Evolutionary conservation across 2,888 invertebrate genomes (phyloP).

Genomic region (Liopterus haemorrhoidalis): DNA sequence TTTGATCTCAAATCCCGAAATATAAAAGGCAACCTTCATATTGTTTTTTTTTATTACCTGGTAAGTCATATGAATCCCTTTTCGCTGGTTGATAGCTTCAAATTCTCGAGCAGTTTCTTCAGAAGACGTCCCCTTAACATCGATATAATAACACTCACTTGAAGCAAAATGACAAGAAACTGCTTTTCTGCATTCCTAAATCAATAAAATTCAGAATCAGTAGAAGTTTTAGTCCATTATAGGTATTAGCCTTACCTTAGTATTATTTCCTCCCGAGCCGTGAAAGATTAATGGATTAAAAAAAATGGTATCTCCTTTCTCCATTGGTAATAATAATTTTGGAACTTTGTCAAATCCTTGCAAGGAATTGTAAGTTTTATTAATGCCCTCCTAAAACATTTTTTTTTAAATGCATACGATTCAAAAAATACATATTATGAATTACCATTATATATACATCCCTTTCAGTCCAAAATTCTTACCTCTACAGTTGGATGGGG

Average conservation of each 20-base stretch:
- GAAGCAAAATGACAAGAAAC: conserved; percentile 73
- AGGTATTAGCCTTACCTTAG: conserved; percentile 54
- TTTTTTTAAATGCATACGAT: too few species aligned
- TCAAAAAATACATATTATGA: too few species aligned
- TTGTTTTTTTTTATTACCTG: neutral
- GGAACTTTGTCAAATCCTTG: conserved; percentile 40
- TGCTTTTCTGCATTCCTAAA: conserved; percentile 57
- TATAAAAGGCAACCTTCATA: neutral
- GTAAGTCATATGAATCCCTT: neutral
- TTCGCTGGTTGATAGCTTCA: too few species aligned
- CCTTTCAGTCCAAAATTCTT: too few species aligned
- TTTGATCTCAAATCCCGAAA: too few species aligned
- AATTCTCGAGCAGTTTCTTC: conserved; percentile 53
- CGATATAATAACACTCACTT: conserved; percentile 58
- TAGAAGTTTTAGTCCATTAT: neutral
- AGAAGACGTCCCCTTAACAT: conserved; percentile 55
- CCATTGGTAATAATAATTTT: conserved; percentile 62
- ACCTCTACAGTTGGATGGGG: too few species aligned
- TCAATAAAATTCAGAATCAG: conserved; percentile 11
- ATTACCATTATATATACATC: too few species aligned
- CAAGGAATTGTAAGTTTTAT: conserved; percentile 62
- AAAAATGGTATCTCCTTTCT: conserved; percentile 75
- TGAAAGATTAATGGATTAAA: conserved; percentile 74
- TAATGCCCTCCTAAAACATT: conserved; percentile 52
- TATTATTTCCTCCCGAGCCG: conserved; percentile 68